Evolutionary conservation across 1,140 invertebrate species (phyloP), one percentile per base, ranked within the genome.

Genomic region (Microplitis demolitor): DNA sequence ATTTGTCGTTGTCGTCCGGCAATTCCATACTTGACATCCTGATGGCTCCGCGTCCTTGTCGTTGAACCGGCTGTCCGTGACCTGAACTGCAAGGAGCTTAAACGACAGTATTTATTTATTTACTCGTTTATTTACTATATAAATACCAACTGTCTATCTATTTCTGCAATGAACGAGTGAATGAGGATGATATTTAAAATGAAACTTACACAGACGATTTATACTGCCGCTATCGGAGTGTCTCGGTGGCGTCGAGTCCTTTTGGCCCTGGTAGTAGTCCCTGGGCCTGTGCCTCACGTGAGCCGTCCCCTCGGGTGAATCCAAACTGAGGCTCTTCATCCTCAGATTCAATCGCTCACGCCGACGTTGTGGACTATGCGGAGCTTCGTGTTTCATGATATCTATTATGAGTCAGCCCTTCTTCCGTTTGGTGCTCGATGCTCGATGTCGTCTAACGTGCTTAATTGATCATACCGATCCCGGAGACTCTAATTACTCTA

Each of bases 301-400:
- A 86, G 97, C 95, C 16, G 94, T 93, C 69, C 95, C 95, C 87
- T 98, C 97, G 24, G 96, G 96, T 9, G 96, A 97, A 85, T 98
- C 97, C 90, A 98, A 87, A 53, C 96, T 98, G 78, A 98, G 92
- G 84, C 95, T 97, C 90, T 98, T 98, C 97, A 98, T 98, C 80
- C 97, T 91, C 85, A 98, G 91, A 88, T 97, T 98, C 87, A 98
- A 90, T 88, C 97, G 96, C 90, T 97, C 96, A 71, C 96, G 92
- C 84, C 96, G 92, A 79, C 85, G 85, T 81, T 87, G 85, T 78
- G 97, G 97, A 87, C 96, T 98, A 88, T 98, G 96, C 72, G 96
- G 96, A 78, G 96, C 97, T 98, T 92, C 83, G 84, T 83, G 77
- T 79, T 80, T 77, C 78, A 80, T 81, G 77, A 78, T 77, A 83